Evolutionary conservation across 2,888 invertebrate species (phyloP), one percentile per base, ranked within the genome.

Genomic region (Plebejus melissa): DNA sequence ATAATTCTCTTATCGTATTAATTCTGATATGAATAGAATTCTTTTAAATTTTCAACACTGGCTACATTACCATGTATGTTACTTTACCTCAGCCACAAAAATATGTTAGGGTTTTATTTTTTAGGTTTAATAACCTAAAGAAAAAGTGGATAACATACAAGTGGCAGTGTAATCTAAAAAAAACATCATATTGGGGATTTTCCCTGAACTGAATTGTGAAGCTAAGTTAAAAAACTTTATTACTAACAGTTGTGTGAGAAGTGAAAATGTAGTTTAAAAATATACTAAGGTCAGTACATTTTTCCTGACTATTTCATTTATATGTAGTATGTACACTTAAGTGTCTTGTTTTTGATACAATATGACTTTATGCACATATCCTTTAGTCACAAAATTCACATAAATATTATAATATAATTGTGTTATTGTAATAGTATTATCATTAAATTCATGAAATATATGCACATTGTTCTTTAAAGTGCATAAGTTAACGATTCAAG

Each of bases 1-100:
- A 76, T 70, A 74, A 38, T 60, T 74, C 58, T 46, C 16, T 54
- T 72, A 72, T 72, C 72, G 72, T 54, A 6, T 50, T 28, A n/a
- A 72, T 72, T 72, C 72, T 16, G 54, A 54, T 71, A 71, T 28
- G 50, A 72, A 46, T 5, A 22, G 13, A 54, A 28, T 50, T 50
- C 13, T 50, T 28, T 32, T 32, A 32, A 13, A 32, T 16, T 54
- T 54, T 72, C 4, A 46, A 65, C 13, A 22, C 32, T 65, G 65
- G 65, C 32, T 32, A 65, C 65, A 65, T 32, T 36, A 13, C 5
- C 65, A 16, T 36, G 32, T 13, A 65, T 13, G 9, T 22, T 65
- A 32, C 28, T 11, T 5, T 36, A 13, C 1, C 9, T 28, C 3
- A 60, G 28, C 22, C 22, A 58, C 22, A 3, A 28, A 60, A 60